Base-by-base conservation (phyloP, 2,888 invertebrate species). In the Plagodis dolabraria region DNA sequence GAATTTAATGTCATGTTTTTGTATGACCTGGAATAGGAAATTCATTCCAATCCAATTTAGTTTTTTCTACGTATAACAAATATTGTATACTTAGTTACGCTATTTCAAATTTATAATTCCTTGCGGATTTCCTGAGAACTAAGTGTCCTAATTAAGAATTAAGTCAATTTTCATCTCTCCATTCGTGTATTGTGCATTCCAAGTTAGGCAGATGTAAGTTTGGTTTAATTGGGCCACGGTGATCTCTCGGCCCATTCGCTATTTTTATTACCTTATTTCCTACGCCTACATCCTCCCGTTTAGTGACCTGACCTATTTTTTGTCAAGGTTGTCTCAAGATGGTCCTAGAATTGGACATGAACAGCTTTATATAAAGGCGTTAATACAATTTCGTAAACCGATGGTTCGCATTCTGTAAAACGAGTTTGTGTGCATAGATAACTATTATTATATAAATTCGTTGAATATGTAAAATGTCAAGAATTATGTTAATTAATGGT, bases 171-270 rank as follows among this genome's bases (percentile, higher is more conserved):
- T 2, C 4, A 22, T 2, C 22, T 22, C 22, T 22, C 5, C 1
- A 38, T 38, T 8, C 38, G 38, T 38, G 5, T 7, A 38, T 33
- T 40, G 53, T 53, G 46, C 60, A 60, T 60, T 60, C 60, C 55
- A 60, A n/a, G 38, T 51, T 40, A 54, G 46, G 12, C 12, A 50
- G 53, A 50, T 47, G 33, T 47, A 43, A 7, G 40, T 44, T 10
- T 10, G 7, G 22, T 34, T 47, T 33, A 43, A 47, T 52, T 9
- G 34, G 53, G 22, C 43, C 49, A 10, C 44, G 7, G 42, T 46
- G 40, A 51, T 33, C 22, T 47, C 46, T 35, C 22, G 48, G 48
- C 52, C 44, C 42, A 48, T 38, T 53, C 35, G 47, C 35, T 40
- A 40, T 49, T 34, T 38, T 7, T 38, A 38, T 38, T 38, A 38